Base-by-base conservation (phyloP, 2,113 vertebrate genomes). In the Castor canadensis region DNA sequence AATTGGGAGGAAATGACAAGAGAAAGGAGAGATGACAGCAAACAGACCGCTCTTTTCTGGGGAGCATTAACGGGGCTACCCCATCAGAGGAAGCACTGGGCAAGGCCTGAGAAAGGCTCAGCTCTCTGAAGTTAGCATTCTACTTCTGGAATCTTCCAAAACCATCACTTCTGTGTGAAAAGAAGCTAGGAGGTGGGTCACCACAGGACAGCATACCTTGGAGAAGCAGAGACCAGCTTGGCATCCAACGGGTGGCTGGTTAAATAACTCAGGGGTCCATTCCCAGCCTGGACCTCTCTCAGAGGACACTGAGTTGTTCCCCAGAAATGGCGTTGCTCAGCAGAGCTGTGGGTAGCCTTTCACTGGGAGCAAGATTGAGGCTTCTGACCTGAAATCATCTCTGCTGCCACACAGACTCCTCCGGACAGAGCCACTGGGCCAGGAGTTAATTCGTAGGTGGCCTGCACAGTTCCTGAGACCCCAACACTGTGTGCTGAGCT, bases 401-500 rank as follows among this genome's bases (percentile, higher is more conserved):
- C 1, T 35, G 9, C 1, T 1, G 1, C 3, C 7, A 54, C 64
- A 19, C 13, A 35, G 10, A 0, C 0, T 3, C 17, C 1, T 38
- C 1, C 49, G 35, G n/a, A 38, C 2, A 0, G 0, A 73, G 49
- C 69, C 5, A 1, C 20, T 0, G 80, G 5, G 0, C 16, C 75
- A 30, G 5, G 58, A 28, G 20, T 20, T 40, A 1, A 5, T 0
- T 2, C 40, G 40, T 49, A n/a, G 17, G 16, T 2, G 32, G 45
- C 2, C 10, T 22, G 22, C 54, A 5, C 12, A 1, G 24, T 24
- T 76, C 56, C 49, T 1, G 32, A 75, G 88, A 12, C 47, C 77
- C 66, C 20, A 20, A 11, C 0, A 30, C 3, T 22, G 2, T 20
- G 6, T 13, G 71, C 45, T 40, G 30, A 52, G 32, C 49, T 2